Conservation (phyloP, 2,888 invertebrate genomes). For the Cosmia pyralina region DNA sequence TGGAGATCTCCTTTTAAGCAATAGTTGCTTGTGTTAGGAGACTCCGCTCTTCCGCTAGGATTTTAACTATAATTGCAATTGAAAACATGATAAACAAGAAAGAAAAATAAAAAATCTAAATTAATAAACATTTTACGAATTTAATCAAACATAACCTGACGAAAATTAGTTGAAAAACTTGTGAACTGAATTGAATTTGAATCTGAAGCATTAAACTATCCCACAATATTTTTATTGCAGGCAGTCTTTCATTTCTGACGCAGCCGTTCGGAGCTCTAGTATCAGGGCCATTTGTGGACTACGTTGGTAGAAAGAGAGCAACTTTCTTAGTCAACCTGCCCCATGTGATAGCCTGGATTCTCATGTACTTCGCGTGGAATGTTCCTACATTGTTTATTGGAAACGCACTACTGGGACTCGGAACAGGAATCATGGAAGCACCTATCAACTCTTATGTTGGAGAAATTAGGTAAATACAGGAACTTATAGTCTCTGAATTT, state of each 20-base stretch:
- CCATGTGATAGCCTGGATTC: conserved; percentile 88
- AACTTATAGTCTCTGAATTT: background rate
- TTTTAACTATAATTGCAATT: no score
- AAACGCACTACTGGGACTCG: conserved; percentile 87
- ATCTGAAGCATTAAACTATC: background rate
- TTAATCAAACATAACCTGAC: background rate
- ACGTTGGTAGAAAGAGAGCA: conserved; percentile 88
- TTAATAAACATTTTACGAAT: no score
- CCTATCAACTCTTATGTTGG: conserved; percentile 90
- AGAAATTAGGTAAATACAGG: conserved; percentile 85
- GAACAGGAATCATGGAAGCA: conserved; percentile 91
- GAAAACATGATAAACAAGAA: no score
- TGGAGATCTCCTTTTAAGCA: no score
- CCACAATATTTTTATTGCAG: conserved; percentile 74
- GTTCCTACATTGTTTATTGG: conserved; percentile 85
- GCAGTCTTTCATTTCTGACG: conserved; percentile 89
- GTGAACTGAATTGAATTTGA: background rate
- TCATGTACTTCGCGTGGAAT: conserved; percentile 87
- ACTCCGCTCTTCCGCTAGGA: no score
- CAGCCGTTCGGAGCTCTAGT: conserved; percentile 90
- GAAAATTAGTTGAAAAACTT: background rate
- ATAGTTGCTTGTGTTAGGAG: no score
- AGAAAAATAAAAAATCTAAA: no score
- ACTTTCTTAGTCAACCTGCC: conserved; percentile 90
- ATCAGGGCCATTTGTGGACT: conserved; percentile 89